A percentile compares a stretch with the other conserved stretches of the same genome.
Conservation (phyloP, 2,113 vertebrate genomes). For the western clawed frog (Xenopus tropicalis) region UCB_Xtro_10.0 CM004444.2:133225001-133225500, state of each 20-base stretch:
- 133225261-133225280: background rate
- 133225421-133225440: constrained; percentile 31
- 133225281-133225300: constrained; percentile 13
- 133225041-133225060: too few relatives aligned
- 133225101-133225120: too few relatives aligned
- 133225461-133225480: constrained; percentile 27
- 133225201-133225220: background rate
- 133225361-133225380: constrained; percentile 29
- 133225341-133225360: constrained; percentile 15
- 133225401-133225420: constrained; percentile 34
- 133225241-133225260: background rate
- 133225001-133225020: too few relatives aligned
- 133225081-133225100: too few relatives aligned
- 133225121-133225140: too few relatives aligned
- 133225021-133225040: too few relatives aligned
- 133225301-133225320: constrained; percentile 20
- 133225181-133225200: too few relatives aligned
- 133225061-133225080: too few relatives aligned
- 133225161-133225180: too few relatives aligned
- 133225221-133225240: background rate
- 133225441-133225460: constrained; percentile 35
- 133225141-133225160: too few relatives aligned
- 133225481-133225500: constrained; percentile 24
- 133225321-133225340: constrained; percentile 26
- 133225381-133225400: constrained; percentile 36